Conservation (phyloP, 2,888 invertebrate genomes). For the Dasysyrphus tricinctus region DNA sequence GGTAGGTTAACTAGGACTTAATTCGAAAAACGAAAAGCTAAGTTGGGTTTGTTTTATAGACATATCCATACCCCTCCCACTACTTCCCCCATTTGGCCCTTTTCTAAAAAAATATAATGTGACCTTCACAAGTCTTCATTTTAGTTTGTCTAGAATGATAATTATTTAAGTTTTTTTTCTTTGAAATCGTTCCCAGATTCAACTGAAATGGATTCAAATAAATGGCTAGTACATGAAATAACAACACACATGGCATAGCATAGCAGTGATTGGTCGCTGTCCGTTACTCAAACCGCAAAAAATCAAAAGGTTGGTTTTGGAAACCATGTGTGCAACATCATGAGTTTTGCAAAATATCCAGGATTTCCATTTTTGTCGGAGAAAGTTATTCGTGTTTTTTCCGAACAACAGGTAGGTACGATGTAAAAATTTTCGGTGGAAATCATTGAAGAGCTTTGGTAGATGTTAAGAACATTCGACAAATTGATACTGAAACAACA, state of each 20-base stretch:
- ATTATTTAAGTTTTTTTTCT: not conserved
- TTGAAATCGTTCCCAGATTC: slow-evolving; percentile 77
- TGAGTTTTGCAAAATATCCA: slow-evolving; percentile 90
- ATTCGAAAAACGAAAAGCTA: no score
- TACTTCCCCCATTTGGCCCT: no score
- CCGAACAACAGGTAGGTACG: slow-evolving; percentile 86
- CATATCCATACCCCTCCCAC: no score
- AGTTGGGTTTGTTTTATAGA: no score
- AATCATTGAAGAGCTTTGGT: slow-evolving; percentile 89
- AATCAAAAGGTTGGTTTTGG: slow-evolving; percentile 88
- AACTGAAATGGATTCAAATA: slow-evolving; percentile 84
- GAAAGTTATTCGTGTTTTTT: slow-evolving; percentile 88
- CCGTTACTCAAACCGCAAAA: slow-evolving; percentile 90
- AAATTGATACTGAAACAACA: slow-evolving; percentile 86
- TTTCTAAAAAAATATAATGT: no score
- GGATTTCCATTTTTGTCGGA: slow-evolving; percentile 93
- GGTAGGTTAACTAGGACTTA: no score
- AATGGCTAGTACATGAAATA: slow-evolving; percentile 86
- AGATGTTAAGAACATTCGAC: slow-evolving; percentile 87
- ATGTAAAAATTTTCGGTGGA: slow-evolving; percentile 92
- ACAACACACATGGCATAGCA: slow-evolving; percentile 89
- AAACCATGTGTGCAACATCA: slow-evolving; percentile 90
- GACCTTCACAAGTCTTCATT: no score
- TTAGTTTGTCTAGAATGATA: no score
- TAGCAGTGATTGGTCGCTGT: slow-evolving; percentile 90